Evolutionary conservation across 2,888 invertebrate genomes (phyloP).

Genomic region (Ophraella communa): DNA sequence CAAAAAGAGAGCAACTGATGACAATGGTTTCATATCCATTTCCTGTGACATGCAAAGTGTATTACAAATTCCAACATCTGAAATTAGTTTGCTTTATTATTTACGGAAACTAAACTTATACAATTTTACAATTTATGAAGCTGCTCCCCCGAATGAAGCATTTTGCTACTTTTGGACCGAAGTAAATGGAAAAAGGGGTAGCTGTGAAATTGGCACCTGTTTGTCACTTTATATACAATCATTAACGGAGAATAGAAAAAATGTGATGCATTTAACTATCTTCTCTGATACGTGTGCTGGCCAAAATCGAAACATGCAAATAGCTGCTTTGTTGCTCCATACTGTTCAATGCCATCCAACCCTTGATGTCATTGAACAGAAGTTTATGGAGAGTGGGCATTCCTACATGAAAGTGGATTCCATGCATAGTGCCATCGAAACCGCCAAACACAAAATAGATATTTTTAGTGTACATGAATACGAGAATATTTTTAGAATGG

Average conservation of each 20-base stretch:
- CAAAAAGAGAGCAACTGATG: conserved; percentile 15
- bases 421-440: conserved; percentile 13
- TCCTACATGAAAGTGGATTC: conserved; percentile 21
- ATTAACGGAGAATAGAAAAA: background rate
- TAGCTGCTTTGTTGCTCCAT: conserved; percentile 19
- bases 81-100: conserved; percentile 23
- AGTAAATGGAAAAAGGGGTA: conserved; percentile 9
- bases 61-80: conserved; percentile 24
- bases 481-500: conserved; percentile 28
- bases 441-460: conserved; percentile 20
- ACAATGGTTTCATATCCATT: conserved; percentile 20
- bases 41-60: conserved; percentile 28
- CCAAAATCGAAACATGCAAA: conserved; percentile 23
- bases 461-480: conserved; percentile 28
- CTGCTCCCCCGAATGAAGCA: conserved; percentile 2
- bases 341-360: conserved; percentile 14
- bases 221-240: conserved; percentile 16
- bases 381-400: conserved; percentile 35
- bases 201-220: conserved; percentile 11
- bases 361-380: conserved; percentile 2
- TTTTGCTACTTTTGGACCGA: conserved; percentile 16
- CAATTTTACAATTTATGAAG: conserved; percentile 14
- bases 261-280: background rate
- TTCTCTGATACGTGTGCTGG: conserved; percentile 9
- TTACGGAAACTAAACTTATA: conserved; percentile 16